These are phyloP conservation scores for Hemibagrus wyckioides DNA, from an alignment of 2,113 vertebrate genomes.

Conservation along the genomic window DNA sequence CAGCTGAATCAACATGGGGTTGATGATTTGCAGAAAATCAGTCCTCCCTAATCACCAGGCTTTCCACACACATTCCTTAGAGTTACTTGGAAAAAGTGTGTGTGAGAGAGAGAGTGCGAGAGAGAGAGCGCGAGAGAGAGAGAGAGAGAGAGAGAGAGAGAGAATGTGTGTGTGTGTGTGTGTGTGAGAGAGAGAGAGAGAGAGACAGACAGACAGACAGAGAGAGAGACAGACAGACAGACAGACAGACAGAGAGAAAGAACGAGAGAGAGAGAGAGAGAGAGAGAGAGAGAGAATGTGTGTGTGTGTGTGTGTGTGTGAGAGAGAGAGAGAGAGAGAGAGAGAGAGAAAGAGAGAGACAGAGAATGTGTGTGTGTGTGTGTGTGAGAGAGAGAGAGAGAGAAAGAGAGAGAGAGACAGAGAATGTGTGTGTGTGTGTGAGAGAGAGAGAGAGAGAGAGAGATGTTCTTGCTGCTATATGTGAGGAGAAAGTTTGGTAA, in stretches of 20 bases:
- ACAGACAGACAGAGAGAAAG: not conserved
- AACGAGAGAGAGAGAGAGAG: not conserved
- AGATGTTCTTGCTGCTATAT: not conserved
- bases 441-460: not conserved
- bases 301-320: no score
- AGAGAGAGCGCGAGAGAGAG: not conserved
- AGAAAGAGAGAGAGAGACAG: no score
- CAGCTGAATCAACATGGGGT: slow-evolving; percentile 51
- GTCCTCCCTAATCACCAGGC: slow-evolving; percentile 16
- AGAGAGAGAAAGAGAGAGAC: no score
- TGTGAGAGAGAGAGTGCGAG: no score
- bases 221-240: no score
- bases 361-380: no score
- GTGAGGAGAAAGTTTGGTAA: not conserved
- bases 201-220: no score
- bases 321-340: not conserved
- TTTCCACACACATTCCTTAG: slow-evolving; percentile 36
- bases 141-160: not conserved
- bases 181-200: no score
- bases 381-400: no score
- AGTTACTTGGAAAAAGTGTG: not conserved
- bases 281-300: no score
- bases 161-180: no score
- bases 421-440: no score
- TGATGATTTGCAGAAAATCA: slow-evolving; percentile 46